Conservation (phyloP, 2,888 invertebrate genomes). For the Pilophorus perplexus region DNA sequence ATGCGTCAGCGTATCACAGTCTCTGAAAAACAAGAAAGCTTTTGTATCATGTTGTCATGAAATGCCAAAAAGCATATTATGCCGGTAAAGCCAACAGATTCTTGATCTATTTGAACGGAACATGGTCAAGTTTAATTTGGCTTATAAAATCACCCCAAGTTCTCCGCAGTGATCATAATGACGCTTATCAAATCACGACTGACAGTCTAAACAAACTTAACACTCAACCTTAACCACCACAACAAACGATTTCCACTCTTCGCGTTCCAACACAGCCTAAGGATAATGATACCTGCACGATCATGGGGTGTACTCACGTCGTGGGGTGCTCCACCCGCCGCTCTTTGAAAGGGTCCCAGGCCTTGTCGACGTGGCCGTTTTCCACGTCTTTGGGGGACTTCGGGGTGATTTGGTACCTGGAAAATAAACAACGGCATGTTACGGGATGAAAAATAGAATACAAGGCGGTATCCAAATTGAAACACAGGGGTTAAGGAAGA, state of each 20-base stretch:
- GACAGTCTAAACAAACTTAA: too few species aligned
- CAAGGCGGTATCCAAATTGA: background rate
- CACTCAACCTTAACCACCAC: too few species aligned
- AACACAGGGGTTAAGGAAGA: too few species aligned
- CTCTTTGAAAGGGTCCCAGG: conserved; percentile 73
- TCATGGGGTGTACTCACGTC: conserved; percentile 60
- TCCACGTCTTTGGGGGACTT: conserved; percentile 51
- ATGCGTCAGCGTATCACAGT: conserved; percentile 87
- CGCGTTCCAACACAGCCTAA: background rate
- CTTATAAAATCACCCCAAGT: too few species aligned
- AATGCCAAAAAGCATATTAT: too few species aligned
- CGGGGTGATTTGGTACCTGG: conserved; percentile 62
- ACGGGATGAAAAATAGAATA: background rate
- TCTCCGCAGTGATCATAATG: too few species aligned
- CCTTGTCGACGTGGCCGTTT: conserved; percentile 50
- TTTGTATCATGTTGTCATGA: too few species aligned
- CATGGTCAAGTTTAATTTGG: too few species aligned
- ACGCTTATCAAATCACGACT: too few species aligned
- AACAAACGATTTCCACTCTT: background rate
- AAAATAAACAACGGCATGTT: conserved; percentile 47
- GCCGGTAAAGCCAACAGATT: too few species aligned
- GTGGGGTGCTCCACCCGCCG: conserved; percentile 69
- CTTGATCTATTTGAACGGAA: too few species aligned
- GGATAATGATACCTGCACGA: background rate
- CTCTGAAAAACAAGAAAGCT: conserved; percentile 59